These are phyloP conservation scores for Pachyramphus minor DNA, from an alignment of 2,113 vertebrate species.

Conservation along the genomic window DNA sequence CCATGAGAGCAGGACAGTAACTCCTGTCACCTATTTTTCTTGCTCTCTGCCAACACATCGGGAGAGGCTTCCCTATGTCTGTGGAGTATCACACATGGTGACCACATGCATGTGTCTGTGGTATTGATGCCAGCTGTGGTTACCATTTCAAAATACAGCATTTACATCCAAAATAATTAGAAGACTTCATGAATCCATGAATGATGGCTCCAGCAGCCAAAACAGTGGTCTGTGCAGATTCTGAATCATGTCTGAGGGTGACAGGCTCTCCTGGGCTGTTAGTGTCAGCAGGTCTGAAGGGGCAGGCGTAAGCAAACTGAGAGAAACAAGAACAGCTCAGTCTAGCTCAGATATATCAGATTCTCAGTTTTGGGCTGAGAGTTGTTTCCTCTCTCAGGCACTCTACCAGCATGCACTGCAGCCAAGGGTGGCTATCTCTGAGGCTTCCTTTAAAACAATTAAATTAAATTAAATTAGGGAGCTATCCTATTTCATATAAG, in stretches of 20 bases:
- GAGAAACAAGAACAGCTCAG: not conserved
- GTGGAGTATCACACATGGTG: not conserved
- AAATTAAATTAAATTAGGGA: not conserved
- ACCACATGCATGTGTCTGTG: accelerated
- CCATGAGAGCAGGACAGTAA: not conserved
- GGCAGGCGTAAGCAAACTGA: not conserved
- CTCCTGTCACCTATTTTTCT: not conserved
- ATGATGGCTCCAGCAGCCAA: not conserved
- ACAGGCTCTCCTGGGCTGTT: not conserved
- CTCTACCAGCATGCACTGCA: not conserved
- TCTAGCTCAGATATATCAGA: not conserved
- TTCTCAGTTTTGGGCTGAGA: not conserved
- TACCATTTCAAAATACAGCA: not conserved
- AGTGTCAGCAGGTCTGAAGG: not conserved
- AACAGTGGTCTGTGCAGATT: not conserved
- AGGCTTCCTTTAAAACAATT: not conserved
- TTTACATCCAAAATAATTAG: not conserved
- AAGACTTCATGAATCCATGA: not conserved
- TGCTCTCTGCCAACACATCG: not conserved
- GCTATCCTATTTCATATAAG: not conserved
- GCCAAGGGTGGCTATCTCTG: not conserved
- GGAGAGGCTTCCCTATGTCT: not conserved
- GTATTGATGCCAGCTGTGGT: not conserved
- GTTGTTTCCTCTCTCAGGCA: not conserved
- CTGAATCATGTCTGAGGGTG: not conserved